Base-by-base conservation (phyloP, 2,113 vertebrate species). In the Rhinolophus sinicus region DNA sequence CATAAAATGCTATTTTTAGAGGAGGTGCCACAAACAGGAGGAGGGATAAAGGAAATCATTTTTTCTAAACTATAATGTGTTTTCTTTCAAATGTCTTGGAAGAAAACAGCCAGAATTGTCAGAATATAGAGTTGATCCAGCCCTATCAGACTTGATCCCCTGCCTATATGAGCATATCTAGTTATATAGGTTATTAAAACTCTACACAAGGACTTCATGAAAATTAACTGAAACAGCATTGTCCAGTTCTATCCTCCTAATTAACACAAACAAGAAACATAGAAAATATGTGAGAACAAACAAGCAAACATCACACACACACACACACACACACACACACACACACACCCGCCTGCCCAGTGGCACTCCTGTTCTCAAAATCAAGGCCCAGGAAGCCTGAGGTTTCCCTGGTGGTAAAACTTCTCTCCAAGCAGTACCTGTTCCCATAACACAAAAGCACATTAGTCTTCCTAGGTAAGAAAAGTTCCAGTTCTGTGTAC, bases 261-360 rank as follows among this genome's bases (percentile, higher is more conserved):
- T 6, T 78, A 86, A 92, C 69, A 83, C 75, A 88, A 91, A 87
- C 47, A 93, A 50, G 87, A 87, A 83, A 83, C 92, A 94, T 94
- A 86, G 64, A 93, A 96, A 97, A 56, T 85, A 91, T 72, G 54
- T 33, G 24, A 92, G 40, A 89, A 76, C 52, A 96, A 95, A 93
- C 78, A 90, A 84, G 56, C 64, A 93, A 72, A 52, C 4, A 47
- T 3, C 0, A 16, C 52, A 4, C 52, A 12, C 16, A 14, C 15
- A 16, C 52, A 12, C 52, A 12, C 52, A 16, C 52, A 16, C 52
- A 4, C 52, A 12, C 5, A 14, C 3, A 16, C 52, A 12, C 52
- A 12, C 52, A 16, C 0, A 16, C 52, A 44, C 76, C 19, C 9
- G 9, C 7, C 26, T 47, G 72, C 40, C 47, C 33, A 13, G 6